Evolutionary conservation across 2,113 vertebrate genomes (phyloP), one percentile per base, ranked within the genome.

Genomic region (Syngnathoides biaculeatus): DNA sequence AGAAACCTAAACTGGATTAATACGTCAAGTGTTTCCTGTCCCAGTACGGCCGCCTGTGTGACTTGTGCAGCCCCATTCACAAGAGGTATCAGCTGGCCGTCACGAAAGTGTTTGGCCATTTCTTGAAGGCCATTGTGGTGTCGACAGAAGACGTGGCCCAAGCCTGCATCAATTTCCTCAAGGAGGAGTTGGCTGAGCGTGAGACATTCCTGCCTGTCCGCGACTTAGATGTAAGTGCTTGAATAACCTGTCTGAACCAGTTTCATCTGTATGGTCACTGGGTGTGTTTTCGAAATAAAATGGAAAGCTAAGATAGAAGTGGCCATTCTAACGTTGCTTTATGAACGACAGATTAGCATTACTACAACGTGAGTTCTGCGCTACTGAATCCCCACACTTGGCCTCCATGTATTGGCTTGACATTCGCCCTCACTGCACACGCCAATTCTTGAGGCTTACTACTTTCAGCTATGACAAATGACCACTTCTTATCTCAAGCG

Each of bases 31-130:
- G 1, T 42, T 47, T 47, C 6, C 35, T 42, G 13, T 72, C n/a
- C 39, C 78, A 98, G 97, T 96, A 92, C 76, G 97, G 97, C 71
- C 94, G 94, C 64, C 86, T 99, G 1, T 87, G 93, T 0, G 95
- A 98, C 69, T 73, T 99, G 50, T 98, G 96, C 78, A 94, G 94
- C 74, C 96, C 96, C 59, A 94, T 96, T 70, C 96, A 98, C 80
- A 96, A 94, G 87, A 98, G 95, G 81, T 99, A 98, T 76, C 95
- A 95, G 75, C 91, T 99, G 72, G 95, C 96, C 13, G 93, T 97
- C 67, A 95, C 94, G 66, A 99, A 98, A 81, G 89, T 97, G 14
- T 95, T 98, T 63, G 93, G 95, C 67, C 92, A 53, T 56, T 93
- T 93, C 79, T 92, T 98, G 88, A 88, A 91, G 11, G 93, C 95